Base-by-base conservation (phyloP, 2,797 vertebrate genomes). In the Hipposideros larvatus region DNA sequence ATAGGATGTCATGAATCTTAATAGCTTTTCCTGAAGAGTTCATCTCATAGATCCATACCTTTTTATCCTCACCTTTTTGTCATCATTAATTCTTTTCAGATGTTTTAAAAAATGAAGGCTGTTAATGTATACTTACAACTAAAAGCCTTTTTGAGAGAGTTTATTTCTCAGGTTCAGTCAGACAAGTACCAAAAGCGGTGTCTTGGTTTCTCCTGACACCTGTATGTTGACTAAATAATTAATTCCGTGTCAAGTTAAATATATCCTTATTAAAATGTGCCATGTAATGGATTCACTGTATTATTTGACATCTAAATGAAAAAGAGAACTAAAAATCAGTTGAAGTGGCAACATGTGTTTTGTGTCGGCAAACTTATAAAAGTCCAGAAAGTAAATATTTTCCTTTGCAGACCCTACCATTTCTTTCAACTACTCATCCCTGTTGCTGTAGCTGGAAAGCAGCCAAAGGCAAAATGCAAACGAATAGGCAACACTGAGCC, bases 161-260 rank as follows among this genome's bases (percentile, higher is more conserved):
- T 83, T 91, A 66, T 53, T 96, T 90, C 73, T 86, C 90, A 86
- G 66, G 68, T 77, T 63, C 59, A 51, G 37, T 84, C 61, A 89
- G 83, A 74, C 8, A 96, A 74, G 73, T 43, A 57, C 71, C 83
- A 92, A 96, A 96, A 77, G 55, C 96, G 57, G 28, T 66, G 91
- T 9, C 51, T 83, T 91, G 15, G 41, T 92, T 96, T 95, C 61
- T 93, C 68, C 43, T 84, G 61, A 94, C 57, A 94, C 57, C 24
- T 93, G 89, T 51, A 77, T 4, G 2, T 63, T 93, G 65, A 82
- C 63, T 78, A 57, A 96, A 96, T 85, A 13, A 53, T 80, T 78
- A 93, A 94, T 59, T 95, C 75, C 90, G n/a, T 94, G 92, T 61
- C 96, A 87, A 97, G 61, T 92, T 91, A 1, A 26, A 74, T 41